Evolutionary conservation across 2,888 invertebrate genomes (phyloP).

Genomic region (Carterocephalus palaemon): DNA sequence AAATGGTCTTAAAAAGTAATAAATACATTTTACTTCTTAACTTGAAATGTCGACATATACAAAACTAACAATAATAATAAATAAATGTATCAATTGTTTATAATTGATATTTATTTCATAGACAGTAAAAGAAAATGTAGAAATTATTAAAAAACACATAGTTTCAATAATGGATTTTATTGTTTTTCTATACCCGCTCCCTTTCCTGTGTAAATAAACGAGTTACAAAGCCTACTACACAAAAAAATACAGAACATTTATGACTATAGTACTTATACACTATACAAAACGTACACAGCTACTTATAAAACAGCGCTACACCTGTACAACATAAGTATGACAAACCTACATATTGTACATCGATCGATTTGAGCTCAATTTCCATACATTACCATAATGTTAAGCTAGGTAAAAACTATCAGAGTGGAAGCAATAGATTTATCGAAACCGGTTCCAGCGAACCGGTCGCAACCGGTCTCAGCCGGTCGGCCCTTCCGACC

Average conservation of each 20-base stretch:
- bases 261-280: too few relatives aligned
- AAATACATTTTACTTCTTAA: constrained; percentile 69
- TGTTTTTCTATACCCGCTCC: constrained; percentile 47
- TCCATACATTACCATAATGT: constrained; percentile 55
- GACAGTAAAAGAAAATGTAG: constrained; percentile 74
- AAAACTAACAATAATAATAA: constrained; percentile 71
- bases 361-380: constrained; percentile 42
- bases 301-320: constrained; percentile 28
- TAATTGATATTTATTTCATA: constrained; percentile 77
- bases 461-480: constrained; percentile 37
- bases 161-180: constrained; percentile 67
- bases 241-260: too few relatives aligned
- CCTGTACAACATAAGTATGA: constrained; percentile 39
- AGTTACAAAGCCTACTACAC: background rate
- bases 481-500: constrained; percentile 38
- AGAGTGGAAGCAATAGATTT: constrained; percentile 42
- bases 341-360: constrained; percentile 43
- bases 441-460: constrained; percentile 38
- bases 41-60: constrained; percentile 69
- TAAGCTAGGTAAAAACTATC: constrained; percentile 49
- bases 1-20: constrained; percentile 60
- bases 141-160: constrained; percentile 76
- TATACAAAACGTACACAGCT: constrained; percentile 2
- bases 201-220: constrained; percentile 26
- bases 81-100: constrained; percentile 75